Evolutionary conservation across 2,113 vertebrate species (phyloP).

Genomic region (Heterocephalus glaber): DNA sequence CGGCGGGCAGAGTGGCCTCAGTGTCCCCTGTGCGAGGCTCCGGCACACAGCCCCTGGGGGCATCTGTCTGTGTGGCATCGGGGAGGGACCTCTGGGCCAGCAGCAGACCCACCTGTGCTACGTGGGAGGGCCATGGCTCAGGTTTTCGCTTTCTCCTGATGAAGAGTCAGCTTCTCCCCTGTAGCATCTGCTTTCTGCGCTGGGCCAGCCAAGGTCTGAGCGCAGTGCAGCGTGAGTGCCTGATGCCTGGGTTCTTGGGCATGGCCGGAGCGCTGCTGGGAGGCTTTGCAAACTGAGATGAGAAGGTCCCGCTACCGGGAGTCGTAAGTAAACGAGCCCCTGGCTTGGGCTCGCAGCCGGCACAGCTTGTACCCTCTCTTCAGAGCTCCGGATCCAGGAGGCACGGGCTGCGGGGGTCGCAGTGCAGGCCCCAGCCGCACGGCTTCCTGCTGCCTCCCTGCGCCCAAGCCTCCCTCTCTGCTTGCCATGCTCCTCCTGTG

Average conservation of each 20-base stretch:
- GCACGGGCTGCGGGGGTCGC: not conserved
- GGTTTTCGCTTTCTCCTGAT: not conserved
- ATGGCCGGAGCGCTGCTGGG: not conserved
- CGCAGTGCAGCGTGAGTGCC: not conserved
- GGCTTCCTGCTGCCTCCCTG: not conserved
- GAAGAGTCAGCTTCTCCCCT: not conserved
- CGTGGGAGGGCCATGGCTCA: rapidly evolving
- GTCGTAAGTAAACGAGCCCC: constrained; percentile 3
- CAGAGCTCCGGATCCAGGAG: not conserved
- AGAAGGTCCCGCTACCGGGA: not conserved
- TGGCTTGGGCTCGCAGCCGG: not conserved
- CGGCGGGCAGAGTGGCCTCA: not conserved
- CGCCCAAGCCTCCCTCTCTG: not conserved
- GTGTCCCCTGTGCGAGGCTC: not conserved
- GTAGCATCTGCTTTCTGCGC: not conserved
- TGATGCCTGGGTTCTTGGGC: not conserved
- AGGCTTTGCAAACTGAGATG: not conserved
- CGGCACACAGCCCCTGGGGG: not conserved
- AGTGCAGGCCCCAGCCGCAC: not conserved
- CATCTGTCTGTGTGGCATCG: not conserved
- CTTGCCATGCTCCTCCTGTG: not conserved
- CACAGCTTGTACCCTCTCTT: not conserved
- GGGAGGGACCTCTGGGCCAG: not conserved
- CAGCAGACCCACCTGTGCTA: not conserved
- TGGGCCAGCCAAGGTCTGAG: not conserved